Base-by-base conservation (phyloP, 2,113 vertebrate genomes). In the Illadopsis cleaveri region DNA sequence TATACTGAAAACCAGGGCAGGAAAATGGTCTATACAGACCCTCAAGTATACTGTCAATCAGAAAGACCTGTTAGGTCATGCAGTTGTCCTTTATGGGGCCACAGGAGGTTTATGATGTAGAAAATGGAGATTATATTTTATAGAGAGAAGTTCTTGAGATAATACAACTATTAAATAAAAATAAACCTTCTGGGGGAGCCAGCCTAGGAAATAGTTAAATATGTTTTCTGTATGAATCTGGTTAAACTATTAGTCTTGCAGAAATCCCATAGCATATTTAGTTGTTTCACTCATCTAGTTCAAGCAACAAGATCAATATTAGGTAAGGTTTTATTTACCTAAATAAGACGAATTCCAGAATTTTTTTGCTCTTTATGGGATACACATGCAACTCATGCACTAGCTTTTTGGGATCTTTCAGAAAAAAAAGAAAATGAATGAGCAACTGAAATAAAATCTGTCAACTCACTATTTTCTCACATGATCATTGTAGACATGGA, bases 131-230 rank as follows among this genome's bases (percentile, higher is more conserved):
- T 58, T 78, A 9, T n/a, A 45, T 71, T 71, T 95, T 35, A n/a
- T 25, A 50, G 48, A 53, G 31, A 66, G 4, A 51, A 50, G 25
- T 57, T 79, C 12, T 51, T 47, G 27, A 62, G 28, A 56, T 25
- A 64, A 66, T 53, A 40, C 10, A 65, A 58, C 27, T 50, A 30
- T 15, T 78, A 50, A 71, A 82, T 40, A 48, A 57, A 73, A 58
- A 20, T 12, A 45, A 79, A 47, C 3, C 1, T n/a, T 76, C 28
- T 25, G 8, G 6, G 3, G 3, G 4, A 35, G 4, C 3, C 24
- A 76, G 6, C 9, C 27, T 1, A 60, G 33, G 57, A 56, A 66
- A 47, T 28, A 45, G 2, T 45, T 33, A 30, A 5, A 3, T 53
- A 28, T 44, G 2, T 42, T 73, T 78, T 91, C 42, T 60, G 4